Conservation (phyloP, 2,797 vertebrate genomes). For the Sciurus carolinensis region DNA sequence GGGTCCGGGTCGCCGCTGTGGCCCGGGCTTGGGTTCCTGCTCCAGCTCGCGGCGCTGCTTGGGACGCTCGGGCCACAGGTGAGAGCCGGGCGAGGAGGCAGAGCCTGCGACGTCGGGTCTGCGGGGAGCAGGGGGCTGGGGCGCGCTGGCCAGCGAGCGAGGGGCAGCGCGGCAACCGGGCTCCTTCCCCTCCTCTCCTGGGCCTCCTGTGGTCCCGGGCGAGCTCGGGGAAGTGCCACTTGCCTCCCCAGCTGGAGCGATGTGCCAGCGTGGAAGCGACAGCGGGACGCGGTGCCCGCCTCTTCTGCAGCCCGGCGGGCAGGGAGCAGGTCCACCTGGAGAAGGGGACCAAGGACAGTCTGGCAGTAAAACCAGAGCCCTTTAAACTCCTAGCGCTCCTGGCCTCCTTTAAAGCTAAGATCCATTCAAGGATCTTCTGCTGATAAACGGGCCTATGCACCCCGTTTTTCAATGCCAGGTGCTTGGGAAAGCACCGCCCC, state of each 20-base stretch:
- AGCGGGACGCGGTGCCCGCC: too few relatives aligned
- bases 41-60: background rate
- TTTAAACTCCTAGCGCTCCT: background rate
- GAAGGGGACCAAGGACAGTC: background rate
- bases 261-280: background rate
- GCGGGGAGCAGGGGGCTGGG: rapidly evolving
- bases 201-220: background rate
- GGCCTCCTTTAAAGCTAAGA: background rate
- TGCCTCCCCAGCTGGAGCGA: background rate
- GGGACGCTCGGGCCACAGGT: slow-evolving; percentile 64
- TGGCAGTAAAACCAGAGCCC: background rate
- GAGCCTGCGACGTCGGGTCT: background rate
- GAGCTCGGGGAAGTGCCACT: background rate
- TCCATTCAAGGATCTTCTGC: background rate
- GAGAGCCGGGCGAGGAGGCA: background rate
- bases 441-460: rapidly evolving
- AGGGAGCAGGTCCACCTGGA: background rate
- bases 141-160: background rate
- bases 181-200: background rate
- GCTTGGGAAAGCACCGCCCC: rapidly evolving
- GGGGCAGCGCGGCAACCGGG: background rate
- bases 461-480: background rate
- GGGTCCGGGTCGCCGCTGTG: background rate
- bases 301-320: background rate
- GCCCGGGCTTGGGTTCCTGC: background rate